Evolutionary conservation across 2,888 invertebrate species (phyloP).

Genomic region (Dione vanillae): DNA sequence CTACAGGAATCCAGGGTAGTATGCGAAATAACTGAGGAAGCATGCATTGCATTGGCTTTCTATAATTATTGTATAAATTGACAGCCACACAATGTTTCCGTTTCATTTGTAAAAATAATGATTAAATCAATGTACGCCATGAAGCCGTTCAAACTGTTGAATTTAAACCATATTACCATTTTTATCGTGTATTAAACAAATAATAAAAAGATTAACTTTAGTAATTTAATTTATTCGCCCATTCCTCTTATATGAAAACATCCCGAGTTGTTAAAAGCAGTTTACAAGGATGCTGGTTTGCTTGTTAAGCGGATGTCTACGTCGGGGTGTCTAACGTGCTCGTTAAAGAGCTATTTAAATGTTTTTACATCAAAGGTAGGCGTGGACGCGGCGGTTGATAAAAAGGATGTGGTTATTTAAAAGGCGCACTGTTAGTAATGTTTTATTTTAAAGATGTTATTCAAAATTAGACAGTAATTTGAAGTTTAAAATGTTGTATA

Average conservation of each 20-base stretch:
- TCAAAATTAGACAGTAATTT: neutral
- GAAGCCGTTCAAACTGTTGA: no score
- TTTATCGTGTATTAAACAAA: neutral
- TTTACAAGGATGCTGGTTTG: slow-evolving; percentile 29
- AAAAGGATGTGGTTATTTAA: neutral
- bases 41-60: no score
- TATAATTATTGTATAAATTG: no score
- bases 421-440: neutral
- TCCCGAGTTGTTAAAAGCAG: slow-evolving; percentile 17
- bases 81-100: no score
- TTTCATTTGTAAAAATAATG: no score
- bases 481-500: no score
- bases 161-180: no score
- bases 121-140: no score
- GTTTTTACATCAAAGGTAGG: slow-evolving; percentile 7
- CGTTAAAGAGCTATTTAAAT: slow-evolving; percentile 18
- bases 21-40: no score
- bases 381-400: neutral
- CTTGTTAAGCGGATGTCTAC: slow-evolving; percentile 28
- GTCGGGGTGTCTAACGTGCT: slow-evolving; percentile 6
- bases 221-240: neutral
- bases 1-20: no score
- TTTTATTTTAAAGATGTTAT: neutral
- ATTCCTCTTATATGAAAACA: slow-evolving; percentile 1
- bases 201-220: neutral